These are phyloP conservation scores for Semicossyphus pulcher DNA, from an alignment of 2,113 vertebrate genomes.

Conservation along the genomic window DNA sequence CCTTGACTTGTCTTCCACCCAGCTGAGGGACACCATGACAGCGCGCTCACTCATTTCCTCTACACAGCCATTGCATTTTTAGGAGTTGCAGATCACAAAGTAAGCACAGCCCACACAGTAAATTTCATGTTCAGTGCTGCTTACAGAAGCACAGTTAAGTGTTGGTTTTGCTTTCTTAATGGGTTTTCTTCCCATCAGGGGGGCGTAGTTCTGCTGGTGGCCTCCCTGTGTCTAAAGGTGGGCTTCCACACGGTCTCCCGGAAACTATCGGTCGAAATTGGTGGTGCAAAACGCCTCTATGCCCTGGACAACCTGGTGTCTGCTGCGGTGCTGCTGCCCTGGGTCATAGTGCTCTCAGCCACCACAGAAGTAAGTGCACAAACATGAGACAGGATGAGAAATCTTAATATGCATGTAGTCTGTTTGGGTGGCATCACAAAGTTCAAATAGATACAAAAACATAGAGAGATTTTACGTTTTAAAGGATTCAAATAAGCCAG, in stretches of 20 bases:
- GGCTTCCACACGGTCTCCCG: conserved; percentile 93
- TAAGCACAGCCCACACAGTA: conserved; percentile 59
- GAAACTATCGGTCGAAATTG: conserved; percentile 94
- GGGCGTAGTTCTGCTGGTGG: conserved; percentile 93
- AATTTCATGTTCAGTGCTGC: background rate
- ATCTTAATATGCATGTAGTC: background rate
- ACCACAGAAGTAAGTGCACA: conserved; percentile 90
- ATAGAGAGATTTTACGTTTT: too few species aligned
- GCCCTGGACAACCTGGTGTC: conserved; percentile 94
- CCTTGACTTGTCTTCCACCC: conserved; percentile 79
- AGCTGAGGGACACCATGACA: conserved; percentile 99
- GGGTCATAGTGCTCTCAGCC: conserved; percentile 92
- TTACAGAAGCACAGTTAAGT: background rate
- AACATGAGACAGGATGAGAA: background rate
- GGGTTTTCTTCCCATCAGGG: conserved; percentile 82
- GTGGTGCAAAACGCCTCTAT: conserved; percentile 94
- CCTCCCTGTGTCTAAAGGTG: conserved; percentile 92
- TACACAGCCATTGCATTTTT: conserved; percentile 94
- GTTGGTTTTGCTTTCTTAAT: background rate
- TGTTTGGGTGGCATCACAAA: too few species aligned
- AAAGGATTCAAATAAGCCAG: too few species aligned
- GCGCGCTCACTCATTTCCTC: conserved; percentile 94
- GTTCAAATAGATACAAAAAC: too few species aligned
- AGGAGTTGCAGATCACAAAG: conserved; percentile 98
- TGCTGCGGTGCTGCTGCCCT: conserved; percentile 89